phyloP scores from a whole-genome alignment of 2,797 vertebrate species.

The Streptopelia turtur region DNA sequence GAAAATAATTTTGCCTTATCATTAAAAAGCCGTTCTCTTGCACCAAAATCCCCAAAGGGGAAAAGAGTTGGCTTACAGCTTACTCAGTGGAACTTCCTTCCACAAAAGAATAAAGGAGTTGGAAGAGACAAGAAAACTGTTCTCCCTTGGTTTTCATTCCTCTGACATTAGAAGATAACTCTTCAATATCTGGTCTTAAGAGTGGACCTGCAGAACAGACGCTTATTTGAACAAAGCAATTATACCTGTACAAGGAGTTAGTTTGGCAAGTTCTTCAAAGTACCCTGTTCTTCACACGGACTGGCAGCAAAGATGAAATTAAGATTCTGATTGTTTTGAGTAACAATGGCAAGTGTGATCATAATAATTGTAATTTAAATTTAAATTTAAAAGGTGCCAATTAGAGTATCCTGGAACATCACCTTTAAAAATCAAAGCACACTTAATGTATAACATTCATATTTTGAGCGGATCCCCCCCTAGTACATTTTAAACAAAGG shows the following conservation, averaged over 20 bases:
- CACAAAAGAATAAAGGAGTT: background rate
- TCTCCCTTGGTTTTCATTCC: background rate
- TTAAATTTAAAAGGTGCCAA: background rate
- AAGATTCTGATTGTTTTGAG: background rate
- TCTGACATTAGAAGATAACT: background rate
- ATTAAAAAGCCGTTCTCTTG: background rate
- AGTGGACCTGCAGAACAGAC: fast-evolving
- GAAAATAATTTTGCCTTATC: background rate
- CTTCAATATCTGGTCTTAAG: background rate
- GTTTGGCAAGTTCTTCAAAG: background rate
- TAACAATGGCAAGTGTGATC: background rate
- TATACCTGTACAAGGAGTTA: background rate
- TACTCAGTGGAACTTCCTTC: background rate
- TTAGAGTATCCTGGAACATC: background rate
- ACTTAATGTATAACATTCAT: background rate
- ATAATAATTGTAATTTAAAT: background rate
- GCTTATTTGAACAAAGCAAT: background rate
- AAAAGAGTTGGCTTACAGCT: background rate
- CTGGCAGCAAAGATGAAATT: fast-evolving
- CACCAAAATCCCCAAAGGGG: background rate
- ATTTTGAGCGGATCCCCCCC: background rate
- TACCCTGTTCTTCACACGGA: background rate
- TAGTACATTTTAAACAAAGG: background rate
- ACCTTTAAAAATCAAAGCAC: background rate
- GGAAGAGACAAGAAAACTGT: background rate